Evolutionary conservation across 2,888 invertebrate genomes (phyloP), one percentile per base, ranked within the genome.

Genomic region (Nomada flava): DNA sequence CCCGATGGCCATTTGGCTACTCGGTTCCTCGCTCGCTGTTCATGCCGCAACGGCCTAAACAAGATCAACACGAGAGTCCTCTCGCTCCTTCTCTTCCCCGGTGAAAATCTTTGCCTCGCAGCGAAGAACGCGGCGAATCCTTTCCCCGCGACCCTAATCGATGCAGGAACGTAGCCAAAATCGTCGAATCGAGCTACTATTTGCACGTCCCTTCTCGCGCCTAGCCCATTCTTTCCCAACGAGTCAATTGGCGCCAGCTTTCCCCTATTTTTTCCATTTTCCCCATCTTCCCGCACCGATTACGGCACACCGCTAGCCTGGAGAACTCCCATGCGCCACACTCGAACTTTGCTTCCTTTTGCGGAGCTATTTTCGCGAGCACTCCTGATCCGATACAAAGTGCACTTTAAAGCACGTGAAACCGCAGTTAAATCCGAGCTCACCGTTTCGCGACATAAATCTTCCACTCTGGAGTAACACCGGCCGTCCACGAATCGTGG

Each of bases 1-100:
- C 83, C 78, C 85, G 84, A 87, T 88, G 87, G 81, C 79, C 85
- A 82, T 87, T 84, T 82, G 87, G 86, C 73, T 13, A 47, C 11
- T 29, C 55, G 65, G 65, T 36, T 52, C 53, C 62, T 50, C 71
- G 63, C 59, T 36, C 76, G 76, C 62, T 76, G 85, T 84, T 85
- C 84, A 78, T 79, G 70, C 67, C 68, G 73, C n/a, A 2, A 23
- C 69, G 77, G 70, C 80, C 79, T 85, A 87, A 89, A 83, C 82
- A 79, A 86, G 86, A 89, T 90, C 86, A 83, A 89, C 86, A 86
- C 85, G 81, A 82, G 76, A 81, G 71, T 64, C 53, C 50, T 65
- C 52, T 65, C 15, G 36, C 18, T n/a, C 9, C 23, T 23, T 20
- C 60, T 29, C 23, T 26, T 44, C 18, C 18, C 2, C 42, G 2